These are phyloP conservation scores for Apodemia duryi DNA, from an alignment of 2,888 invertebrate species.

Conservation along the genomic window DNA sequence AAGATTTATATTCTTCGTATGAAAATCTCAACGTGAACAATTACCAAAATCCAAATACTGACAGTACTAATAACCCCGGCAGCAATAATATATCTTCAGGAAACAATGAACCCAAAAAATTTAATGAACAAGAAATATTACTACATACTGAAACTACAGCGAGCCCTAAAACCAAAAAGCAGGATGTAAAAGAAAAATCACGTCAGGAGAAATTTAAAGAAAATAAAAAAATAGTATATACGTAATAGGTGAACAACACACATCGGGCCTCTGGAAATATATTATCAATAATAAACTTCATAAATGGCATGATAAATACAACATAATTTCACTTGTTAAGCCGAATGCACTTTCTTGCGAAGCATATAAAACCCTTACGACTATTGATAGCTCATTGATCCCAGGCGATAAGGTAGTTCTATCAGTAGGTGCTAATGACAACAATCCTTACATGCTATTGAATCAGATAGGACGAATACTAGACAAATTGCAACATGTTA, in stretches of 20 bases:
- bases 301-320: background rate
- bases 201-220: no score
- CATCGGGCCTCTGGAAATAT: background rate
- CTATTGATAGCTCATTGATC: background rate
- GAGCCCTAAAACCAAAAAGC: background rate
- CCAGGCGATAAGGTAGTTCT: background rate
- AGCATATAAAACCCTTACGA: background rate
- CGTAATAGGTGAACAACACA: background rate
- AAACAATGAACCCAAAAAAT: no score
- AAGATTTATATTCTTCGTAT: background rate
- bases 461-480: background rate
- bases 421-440: background rate
- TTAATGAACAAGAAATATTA: no score
- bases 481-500: background rate
- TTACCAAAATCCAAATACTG: no score
- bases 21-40: background rate
- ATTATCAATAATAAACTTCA: background rate
- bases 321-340: background rate
- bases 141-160: no score
- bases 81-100: no score
- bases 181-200: background rate
- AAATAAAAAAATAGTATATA: background rate
- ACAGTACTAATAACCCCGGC: no score
- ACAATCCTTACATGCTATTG: background rate
- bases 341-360: slow-evolving; percentile 1